phyloP scores from a whole-genome alignment of 2,888 invertebrate species.

The Philhelius pedissequus region DNA sequence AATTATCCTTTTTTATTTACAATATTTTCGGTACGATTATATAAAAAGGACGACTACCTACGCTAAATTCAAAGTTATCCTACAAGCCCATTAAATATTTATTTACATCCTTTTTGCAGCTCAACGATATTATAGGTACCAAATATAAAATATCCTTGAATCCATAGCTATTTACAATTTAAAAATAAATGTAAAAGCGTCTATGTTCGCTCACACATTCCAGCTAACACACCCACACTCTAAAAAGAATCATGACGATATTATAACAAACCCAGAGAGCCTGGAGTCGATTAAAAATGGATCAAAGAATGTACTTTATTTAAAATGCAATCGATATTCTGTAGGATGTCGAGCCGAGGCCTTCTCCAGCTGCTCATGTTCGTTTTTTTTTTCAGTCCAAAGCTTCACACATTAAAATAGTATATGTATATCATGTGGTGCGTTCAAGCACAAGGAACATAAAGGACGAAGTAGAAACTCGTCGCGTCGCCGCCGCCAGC shows the following conservation, averaged over 20 bases:
- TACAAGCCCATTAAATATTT: neutral
- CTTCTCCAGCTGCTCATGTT: neutral
- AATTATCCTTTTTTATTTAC: neutral
- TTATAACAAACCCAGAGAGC: neutral
- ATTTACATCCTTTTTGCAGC: neutral
- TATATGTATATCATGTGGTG: neutral
- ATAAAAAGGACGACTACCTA: neutral
- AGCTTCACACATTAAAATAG: neutral
- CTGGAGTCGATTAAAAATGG: slow-evolving; percentile 12
- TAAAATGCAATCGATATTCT: neutral
- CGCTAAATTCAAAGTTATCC: neutral
- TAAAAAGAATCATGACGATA: neutral
- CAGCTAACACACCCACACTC: neutral
- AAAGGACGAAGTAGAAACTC: neutral
- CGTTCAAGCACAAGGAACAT: neutral
- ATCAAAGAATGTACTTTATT: slow-evolving; percentile 42
- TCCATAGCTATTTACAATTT: slow-evolving; percentile 6
- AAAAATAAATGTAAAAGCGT: slow-evolving; percentile 5
- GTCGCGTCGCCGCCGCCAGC: neutral
- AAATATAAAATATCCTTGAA: slow-evolving; percentile 5
- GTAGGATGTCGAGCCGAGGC: neutral
- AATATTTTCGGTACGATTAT: neutral
- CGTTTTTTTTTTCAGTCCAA: neutral
- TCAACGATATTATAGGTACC: neutral
- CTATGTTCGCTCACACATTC: neutral